phyloP scores from a whole-genome alignment of 2,888 invertebrate genomes.

The Sicus ferrugineus region DNA sequence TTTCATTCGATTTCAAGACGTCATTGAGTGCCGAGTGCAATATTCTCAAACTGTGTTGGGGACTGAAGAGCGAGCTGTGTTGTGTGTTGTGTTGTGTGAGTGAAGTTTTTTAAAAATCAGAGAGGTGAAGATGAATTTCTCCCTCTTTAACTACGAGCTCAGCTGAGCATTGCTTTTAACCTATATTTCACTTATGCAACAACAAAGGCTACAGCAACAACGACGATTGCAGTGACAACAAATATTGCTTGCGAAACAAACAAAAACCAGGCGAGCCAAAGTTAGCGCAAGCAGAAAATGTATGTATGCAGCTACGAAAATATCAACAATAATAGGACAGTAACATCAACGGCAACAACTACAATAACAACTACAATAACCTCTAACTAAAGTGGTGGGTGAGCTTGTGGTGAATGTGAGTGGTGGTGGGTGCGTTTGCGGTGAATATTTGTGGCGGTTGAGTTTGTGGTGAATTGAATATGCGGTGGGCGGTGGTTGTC shows the following conservation, averaged over 20 bases:
- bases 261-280: no score
- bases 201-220: conserved; percentile 19
- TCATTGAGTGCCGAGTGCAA: neutral
- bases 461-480: no score
- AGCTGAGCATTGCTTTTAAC: conserved; percentile 39
- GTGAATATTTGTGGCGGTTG: no score
- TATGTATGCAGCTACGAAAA: neutral
- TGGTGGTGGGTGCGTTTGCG: no score
- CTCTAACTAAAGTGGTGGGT: no score
- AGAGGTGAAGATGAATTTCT: no score
- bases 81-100: no score
- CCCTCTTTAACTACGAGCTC: no score
- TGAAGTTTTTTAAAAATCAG: no score
- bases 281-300: neutral
- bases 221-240: conserved; percentile 26
- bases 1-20: neutral
- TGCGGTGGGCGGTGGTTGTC: no score
- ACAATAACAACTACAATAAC: neutral
- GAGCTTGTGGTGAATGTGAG: no score
- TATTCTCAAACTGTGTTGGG: neutral
- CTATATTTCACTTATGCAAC: conserved; percentile 35
- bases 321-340: neutral
- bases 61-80: neutral
- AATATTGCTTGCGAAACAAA: no score
- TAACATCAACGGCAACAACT: conserved; percentile 14